Base-by-base conservation (phyloP, 2,113 vertebrate genomes). In the Pithys albifrons region DNA sequence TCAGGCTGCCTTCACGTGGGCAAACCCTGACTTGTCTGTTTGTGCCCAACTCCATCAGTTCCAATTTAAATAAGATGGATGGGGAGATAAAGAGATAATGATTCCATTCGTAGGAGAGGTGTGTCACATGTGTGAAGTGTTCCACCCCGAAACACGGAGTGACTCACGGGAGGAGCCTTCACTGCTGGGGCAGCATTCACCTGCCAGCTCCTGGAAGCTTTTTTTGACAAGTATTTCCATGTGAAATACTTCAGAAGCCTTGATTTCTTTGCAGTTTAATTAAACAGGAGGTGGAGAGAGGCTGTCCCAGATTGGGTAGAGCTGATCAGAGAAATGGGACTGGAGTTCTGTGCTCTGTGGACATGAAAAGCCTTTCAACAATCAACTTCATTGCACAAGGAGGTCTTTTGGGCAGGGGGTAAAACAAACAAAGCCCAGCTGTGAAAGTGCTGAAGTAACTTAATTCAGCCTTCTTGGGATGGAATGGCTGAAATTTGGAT, bases 21-120 rank as follows among this genome's bases (percentile, higher is more conserved):
- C 94, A 89, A 35, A 75, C 86, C 65, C 49, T 6, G 14, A 77
- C 96, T 95, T 97, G 96, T 93, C 96, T 94, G 93, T 95, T 97
- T 95, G 72, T 96, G 96, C 64, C 28, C 3, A 92, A 43, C 79
- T 90, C 81, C 72, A 55, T 92, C 95, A 90, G 88, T 91, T 81
- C 85, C 84, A 27, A 93, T 93, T 93, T 80, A 92, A 96, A 94
- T 92, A 39, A 77, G 96, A 95, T 94, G 85, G 79, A 82, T 88
- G 25, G 65, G 85, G 57, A 91, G 95, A 96, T 96, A 86, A 73
- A 77, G 72, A 54, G 88, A 73, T 94, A 96, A 95, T 94, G 85
- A 76, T 85, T 95, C 77, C 82, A 51, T 88, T 82, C 5, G 35
- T 29, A 91, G 85, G 81, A 95, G 81, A 94, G 91, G 91, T 0